Evolutionary conservation across 2,113 vertebrate species (phyloP).

Genomic region (Rhinopomastus cyanomelas): DNA sequence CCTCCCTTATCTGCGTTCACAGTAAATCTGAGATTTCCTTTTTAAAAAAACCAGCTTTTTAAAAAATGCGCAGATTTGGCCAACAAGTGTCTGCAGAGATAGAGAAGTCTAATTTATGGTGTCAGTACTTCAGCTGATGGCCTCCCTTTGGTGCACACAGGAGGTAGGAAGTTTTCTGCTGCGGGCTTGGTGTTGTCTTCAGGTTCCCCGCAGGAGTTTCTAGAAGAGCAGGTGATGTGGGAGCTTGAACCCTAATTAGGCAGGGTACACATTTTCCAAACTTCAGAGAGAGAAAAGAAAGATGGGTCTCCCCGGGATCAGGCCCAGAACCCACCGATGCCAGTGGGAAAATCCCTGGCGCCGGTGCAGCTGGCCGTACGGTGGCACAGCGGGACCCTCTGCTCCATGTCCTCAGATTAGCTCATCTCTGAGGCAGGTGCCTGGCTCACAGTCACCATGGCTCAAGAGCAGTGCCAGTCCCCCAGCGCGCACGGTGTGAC

Average conservation of each 20-base stretch:
- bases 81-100: neutral
- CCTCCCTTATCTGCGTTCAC: slow-evolving; percentile 65
- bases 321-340: neutral
- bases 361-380: accelerated
- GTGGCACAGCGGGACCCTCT: neutral
- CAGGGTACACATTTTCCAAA: neutral
- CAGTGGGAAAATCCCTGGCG: accelerated
- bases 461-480: neutral
- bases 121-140: neutral
- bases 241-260: neutral
- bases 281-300: neutral
- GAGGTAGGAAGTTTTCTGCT: neutral
- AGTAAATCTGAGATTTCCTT: slow-evolving; percentile 66
- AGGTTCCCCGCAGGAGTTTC: neutral
- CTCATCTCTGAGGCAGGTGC: neutral
- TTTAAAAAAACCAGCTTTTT: slow-evolving; percentile 14
- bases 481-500: neutral
- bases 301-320: neutral
- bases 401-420: accelerated
- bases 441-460: neutral
- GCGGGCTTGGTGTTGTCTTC: neutral
- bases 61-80: slow-evolving; percentile 11
- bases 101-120: neutral
- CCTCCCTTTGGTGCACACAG: neutral
- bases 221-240: neutral